Conservation (phyloP, 2,888 invertebrate genomes). For the Agonopterix heracliana region DNA sequence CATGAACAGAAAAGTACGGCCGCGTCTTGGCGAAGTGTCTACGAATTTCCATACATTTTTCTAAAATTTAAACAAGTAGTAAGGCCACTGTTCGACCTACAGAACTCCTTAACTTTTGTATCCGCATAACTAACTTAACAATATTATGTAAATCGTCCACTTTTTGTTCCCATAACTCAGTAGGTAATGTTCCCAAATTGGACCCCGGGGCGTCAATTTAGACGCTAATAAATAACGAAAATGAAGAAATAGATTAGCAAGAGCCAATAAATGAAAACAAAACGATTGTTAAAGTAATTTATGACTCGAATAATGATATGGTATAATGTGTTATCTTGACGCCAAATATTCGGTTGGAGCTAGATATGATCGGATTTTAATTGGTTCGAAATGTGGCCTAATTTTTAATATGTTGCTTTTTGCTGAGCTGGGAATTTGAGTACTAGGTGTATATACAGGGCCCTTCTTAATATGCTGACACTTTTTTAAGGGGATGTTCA, state of each 20-base stretch:
- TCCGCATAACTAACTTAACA: conserved; percentile 19
- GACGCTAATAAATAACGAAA: conserved; percentile 33
- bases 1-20: too few relatives aligned
- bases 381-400: conserved; percentile 20
- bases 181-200: conserved; percentile 27
- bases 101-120: neutral
- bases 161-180: conserved; percentile 33
- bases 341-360: conserved; percentile 24
- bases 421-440: too few relatives aligned
- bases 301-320: conserved; percentile 31
- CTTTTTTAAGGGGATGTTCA: too few relatives aligned
- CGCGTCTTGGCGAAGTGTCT: too few relatives aligned
- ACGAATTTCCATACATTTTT: too few relatives aligned
- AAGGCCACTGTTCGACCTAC: too few relatives aligned
- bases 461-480: too few relatives aligned
- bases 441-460: too few relatives aligned
- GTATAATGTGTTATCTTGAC: conserved; percentile 23
- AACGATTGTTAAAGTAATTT: conserved; percentile 34
- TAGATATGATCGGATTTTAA: conserved; percentile 14
- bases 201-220: conserved; percentile 20
- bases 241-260: conserved; percentile 31
- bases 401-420: conserved; percentile 16
- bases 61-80: too few relatives aligned
- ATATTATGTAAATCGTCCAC: conserved; percentile 20
- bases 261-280: conserved; percentile 24